Evolutionary conservation across 2,113 vertebrate genomes (phyloP).

Genomic region (Syngnathus floridae): DNA sequence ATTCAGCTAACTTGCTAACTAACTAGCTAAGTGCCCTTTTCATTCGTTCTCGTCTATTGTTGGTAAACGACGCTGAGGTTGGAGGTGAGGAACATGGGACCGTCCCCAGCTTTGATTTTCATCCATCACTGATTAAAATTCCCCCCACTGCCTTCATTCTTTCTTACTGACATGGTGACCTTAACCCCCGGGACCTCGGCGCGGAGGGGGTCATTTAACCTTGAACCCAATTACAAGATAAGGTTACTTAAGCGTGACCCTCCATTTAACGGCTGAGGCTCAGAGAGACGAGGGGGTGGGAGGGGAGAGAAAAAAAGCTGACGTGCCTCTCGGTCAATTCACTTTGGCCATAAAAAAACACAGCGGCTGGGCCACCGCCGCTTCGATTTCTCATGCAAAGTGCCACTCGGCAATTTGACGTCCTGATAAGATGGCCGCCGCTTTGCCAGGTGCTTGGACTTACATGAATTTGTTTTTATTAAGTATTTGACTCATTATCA

Average conservation of each 20-base stretch:
- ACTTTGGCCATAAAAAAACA: conserved; percentile 64
- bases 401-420: conserved; percentile 69
- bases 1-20: neutral
- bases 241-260: conserved; percentile 75
- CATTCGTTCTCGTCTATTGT: conserved; percentile 6
- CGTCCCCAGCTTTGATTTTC: conserved; percentile 63
- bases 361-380: conserved; percentile 15
- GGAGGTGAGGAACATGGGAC: conserved; percentile 21
- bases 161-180: conserved; percentile 65
- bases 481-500: neutral
- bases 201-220: conserved; percentile 74
- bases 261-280: conserved; percentile 65
- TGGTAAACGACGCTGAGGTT: conserved; percentile 24
- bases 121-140: conserved; percentile 71
- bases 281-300: conserved; percentile 25
- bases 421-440: conserved; percentile 47
- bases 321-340: conserved; percentile 71
- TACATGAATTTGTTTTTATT: neutral
- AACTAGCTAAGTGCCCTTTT: neutral
- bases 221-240: conserved; percentile 83
- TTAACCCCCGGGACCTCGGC: conserved; percentile 61
- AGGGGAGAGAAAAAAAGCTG: conserved; percentile 66
- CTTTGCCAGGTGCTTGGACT: conserved; percentile 18
- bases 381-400: conserved; percentile 72
- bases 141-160: conserved; percentile 29